Evolutionary conservation across 2,797 vertebrate genomes (phyloP), one percentile per base, ranked within the genome.

Genomic region (Onychomys leucogaster): DNA sequence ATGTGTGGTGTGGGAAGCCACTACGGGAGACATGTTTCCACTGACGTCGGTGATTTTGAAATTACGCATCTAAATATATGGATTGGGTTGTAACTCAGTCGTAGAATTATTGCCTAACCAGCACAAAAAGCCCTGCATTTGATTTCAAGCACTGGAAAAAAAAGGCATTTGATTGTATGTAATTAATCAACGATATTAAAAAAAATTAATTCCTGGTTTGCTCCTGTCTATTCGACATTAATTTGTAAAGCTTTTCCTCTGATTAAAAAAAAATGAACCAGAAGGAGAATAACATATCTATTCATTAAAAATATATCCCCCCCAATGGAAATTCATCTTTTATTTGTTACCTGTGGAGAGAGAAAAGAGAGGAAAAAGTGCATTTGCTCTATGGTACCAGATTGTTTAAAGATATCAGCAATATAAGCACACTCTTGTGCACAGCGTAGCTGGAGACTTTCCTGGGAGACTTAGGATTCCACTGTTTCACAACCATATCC

Each of bases 181-280:
- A 67, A 73, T 55, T 89, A 88, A 89, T 57, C 63, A 86, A 73
- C 37, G 63, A 25, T 73, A 61, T 78, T 81, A 71, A 69, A 87
- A 49, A 49, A 84, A 37, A 71, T 9, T 37, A 73, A 69, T 95
- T 96, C 87, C n/a, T 97, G 43, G 52, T 94, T 96, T 90, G n/a
- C 10, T 96, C 21, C 63, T 92, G 0, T 94, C 80, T n/a, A 89
- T 23, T 97, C 13, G 23, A 52, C 80, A 59, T 88, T 90, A 89
- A 91, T 85, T 93, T 95, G 25, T 94, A 90, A 87, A 88, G 49
- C 25, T 94, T 96, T 90, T 89, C 23, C 49, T 27, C 65, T 95
- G 89, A 61, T 94, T 95, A 43, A 76, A 94, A 81, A 83, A 96
- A 83, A 96, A 91, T 89, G 84, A 96, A 5, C 78, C 69, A 91